These are phyloP conservation scores for Zaprionus ghesquierei DNA, from an alignment of 1,140 invertebrate genomes.

Conservation along the genomic window DNA sequence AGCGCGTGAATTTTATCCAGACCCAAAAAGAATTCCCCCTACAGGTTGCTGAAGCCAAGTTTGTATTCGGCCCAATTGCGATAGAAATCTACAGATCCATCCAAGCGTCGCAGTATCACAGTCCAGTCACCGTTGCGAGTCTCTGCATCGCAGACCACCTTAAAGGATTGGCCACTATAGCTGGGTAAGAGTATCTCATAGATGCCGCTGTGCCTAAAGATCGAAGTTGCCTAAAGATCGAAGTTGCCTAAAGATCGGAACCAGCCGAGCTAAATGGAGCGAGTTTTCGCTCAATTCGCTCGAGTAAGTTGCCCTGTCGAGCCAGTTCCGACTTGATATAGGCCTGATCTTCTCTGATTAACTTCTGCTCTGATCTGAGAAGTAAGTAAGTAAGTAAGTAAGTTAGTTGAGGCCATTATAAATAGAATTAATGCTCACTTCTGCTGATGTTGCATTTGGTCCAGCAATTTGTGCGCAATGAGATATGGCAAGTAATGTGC, in stretches of 20 bases:
- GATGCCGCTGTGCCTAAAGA: neutral
- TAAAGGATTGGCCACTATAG: neutral
- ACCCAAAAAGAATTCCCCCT: slow-evolving; percentile 2
- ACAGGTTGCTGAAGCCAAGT: neutral
- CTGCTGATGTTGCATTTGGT: neutral
- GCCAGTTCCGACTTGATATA: neutral
- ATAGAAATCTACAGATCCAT: slow-evolving; percentile 1
- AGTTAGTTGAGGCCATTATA: neutral
- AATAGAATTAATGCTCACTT: neutral
- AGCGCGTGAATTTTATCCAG: slow-evolving; percentile 5
- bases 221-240: neutral
- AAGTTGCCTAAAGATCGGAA: neutral
- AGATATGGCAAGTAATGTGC: neutral
- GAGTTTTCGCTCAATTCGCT: neutral
- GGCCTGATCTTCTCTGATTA: neutral
- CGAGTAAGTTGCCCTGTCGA: neutral
- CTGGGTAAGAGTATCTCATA: neutral
- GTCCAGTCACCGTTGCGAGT: neutral
- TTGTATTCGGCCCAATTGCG: slow-evolving; percentile 2
- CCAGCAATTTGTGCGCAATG: neutral
- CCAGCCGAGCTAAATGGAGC: neutral
- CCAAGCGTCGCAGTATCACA: neutral
- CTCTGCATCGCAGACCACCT: neutral
- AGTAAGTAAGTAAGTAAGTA: neutral
- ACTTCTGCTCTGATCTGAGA: neutral